A percentile compares a stretch with the other conserved stretches of the same genome.
Conservation (phyloP, 1,140 invertebrate species). For the Delia radicum region DNA sequence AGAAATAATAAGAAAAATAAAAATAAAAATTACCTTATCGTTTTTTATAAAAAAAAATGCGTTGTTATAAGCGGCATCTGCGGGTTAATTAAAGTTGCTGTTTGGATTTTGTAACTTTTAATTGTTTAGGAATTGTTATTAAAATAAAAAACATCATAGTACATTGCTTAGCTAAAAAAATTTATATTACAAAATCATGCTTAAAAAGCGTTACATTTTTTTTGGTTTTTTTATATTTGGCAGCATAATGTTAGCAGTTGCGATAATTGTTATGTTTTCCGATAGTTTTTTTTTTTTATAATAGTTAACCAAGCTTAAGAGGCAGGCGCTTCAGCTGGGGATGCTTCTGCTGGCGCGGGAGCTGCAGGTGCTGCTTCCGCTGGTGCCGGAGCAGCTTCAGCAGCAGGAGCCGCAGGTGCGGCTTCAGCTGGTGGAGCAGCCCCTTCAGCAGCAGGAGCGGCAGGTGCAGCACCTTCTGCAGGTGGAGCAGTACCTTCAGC, state of each 20-base stretch:
- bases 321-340: conserved; percentile 31
- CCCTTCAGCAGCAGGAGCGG: conserved; percentile 41
- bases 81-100: neutral
- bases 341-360: conserved; percentile 22
- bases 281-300: neutral
- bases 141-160: neutral
- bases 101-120: neutral
- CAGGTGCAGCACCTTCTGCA: conserved; percentile 36
- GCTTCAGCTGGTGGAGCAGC: conserved; percentile 45
- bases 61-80: neutral
- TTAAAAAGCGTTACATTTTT: neutral
- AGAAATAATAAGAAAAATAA: neutral
- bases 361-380: conserved; percentile 26
- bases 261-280: neutral
- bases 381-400: conserved; percentile 34
- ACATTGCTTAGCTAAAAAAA: neutral
- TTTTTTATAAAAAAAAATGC: neutral
- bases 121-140: neutral
- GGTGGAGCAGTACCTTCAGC: conserved; percentile 20
- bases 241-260: conserved; percentile 11
- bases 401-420: conserved; percentile 40
- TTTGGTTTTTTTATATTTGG: neutral
- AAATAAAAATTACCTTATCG: neutral
- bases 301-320: neutral
- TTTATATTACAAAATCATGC: conserved; percentile 1